Evolutionary conservation across 1,140 invertebrate genomes (phyloP), one percentile per base, ranked within the genome.

Genomic region (Drosophila novamexicana): DNA sequence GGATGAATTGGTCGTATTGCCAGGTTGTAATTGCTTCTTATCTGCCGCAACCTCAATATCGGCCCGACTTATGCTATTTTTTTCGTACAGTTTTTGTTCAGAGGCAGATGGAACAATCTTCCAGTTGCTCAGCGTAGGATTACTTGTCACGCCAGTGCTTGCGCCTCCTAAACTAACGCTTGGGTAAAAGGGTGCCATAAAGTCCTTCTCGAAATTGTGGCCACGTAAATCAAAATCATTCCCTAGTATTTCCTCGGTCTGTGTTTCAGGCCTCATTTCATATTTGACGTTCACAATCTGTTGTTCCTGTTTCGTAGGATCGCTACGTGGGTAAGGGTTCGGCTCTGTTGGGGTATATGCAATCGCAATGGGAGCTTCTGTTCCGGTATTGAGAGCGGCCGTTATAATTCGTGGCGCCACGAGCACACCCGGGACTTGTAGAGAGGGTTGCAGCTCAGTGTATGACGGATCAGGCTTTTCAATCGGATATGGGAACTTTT

Each of bases 101-200:
- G 65, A 83, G 45, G 59, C 92, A 12, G 90, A 89, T 0, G 92
- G 93, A 0, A 96, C 93, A 6, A 95, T 94, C 62, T 93, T 95
- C 95, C 95, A 96, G 22, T 95, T 95, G 75, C 95, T 95, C 0
- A 70, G 66, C 6, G 53, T 37, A 0, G 83, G 65, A 16, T 70
- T 64, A 2, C 50, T 39, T 1, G 68, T 61, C 16, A 89, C 81
- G 40, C 77, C 52, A 42, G 57, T 79, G 54, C 93, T 93, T 0
- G 93, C 92, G 0, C 93, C 93, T 6, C 81, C 90, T 0, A 95
- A 93, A 53, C 94, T 95, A 1, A 95, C 91, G 79, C 95, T 96
- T 0, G 95, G 95, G 8, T 95, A 94, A 67, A 96, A 96, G 0
- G 95, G 95, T 1, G 95, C 95, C 93, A 95, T 94, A 64, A 96